phyloP scores from a whole-genome alignment of 1,140 invertebrate species.

The Melanaphis sacchari region DNA sequence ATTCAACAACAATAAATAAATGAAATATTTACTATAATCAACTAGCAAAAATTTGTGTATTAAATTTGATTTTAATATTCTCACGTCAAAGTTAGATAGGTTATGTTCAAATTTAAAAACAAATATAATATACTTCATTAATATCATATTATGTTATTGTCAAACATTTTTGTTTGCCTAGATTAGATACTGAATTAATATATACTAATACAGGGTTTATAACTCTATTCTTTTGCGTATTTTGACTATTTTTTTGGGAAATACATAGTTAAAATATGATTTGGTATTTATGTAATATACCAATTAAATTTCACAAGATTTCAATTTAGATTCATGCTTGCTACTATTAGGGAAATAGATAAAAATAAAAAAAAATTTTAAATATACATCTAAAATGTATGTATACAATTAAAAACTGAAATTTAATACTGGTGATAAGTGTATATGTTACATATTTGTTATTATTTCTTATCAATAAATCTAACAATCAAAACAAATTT shows the following conservation, averaged over 20 bases:
- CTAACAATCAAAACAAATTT: too few species aligned
- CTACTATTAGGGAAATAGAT: background rate
- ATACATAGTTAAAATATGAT: background rate
- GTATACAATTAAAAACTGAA: too few species aligned
- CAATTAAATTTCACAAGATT: too few species aligned
- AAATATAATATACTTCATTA: background rate
- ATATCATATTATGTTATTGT: background rate
- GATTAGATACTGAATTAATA: background rate
- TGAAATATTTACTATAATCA: background rate
- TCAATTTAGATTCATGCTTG: background rate
- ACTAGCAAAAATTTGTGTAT: background rate
- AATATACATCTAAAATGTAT: too few species aligned
- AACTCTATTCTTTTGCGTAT: background rate
- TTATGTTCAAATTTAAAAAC: background rate
- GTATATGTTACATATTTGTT: too few species aligned
- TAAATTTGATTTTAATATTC: background rate
- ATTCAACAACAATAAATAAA: conserved; percentile 17
- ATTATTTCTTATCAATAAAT: too few species aligned
- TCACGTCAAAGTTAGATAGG: background rate
- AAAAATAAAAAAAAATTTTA: too few species aligned
- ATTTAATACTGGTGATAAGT: too few species aligned
- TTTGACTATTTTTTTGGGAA: background rate
- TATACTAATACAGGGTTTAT: background rate
- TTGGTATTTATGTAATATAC: too few species aligned
- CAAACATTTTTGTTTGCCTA: background rate